A percentile compares a stretch with the other conserved stretches of the same genome.
Conservation (phyloP, 1,140 invertebrate species). For the Apis laboriosa region DNA sequence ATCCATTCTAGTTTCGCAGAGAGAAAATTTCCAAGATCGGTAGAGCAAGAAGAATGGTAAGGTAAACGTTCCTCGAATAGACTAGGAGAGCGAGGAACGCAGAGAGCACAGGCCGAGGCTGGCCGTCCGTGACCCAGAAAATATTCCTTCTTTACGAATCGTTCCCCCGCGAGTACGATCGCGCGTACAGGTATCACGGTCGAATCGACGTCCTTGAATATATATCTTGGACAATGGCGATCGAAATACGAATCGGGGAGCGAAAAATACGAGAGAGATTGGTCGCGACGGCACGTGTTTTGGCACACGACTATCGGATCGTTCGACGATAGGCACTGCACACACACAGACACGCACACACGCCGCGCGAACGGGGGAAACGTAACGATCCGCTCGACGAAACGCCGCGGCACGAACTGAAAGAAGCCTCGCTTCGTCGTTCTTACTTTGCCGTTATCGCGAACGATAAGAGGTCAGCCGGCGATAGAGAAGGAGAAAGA, state of each 20-base stretch:
- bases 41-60: slow-evolving; percentile 8
- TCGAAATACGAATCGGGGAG: neutral
- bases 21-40: neutral
- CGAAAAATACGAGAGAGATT: neutral
- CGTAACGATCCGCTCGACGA: neutral
- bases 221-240: slow-evolving; percentile 2
- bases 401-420: slow-evolving; percentile 6
- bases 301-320: slow-evolving; percentile 3
- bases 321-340: neutral
- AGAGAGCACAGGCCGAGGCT: neutral
- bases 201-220: neutral
- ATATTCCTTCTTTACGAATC: slow-evolving; percentile 31
- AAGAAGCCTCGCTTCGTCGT: neutral
- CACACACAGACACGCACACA: no score
- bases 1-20: slow-evolving; percentile 33
- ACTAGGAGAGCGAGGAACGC: neutral
- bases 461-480: slow-evolving; percentile 36
- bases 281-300: slow-evolving; percentile 4
- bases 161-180: neutral
- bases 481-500: slow-evolving; percentile 2
- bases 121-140: slow-evolving; percentile 55
- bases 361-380: neutral
- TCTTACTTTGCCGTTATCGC: slow-evolving; percentile 38
- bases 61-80: slow-evolving; percentile 4
- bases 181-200: neutral